Percentiles rank a stretch among this genome's conserved stretches.
Evolutionary conservation across 2,113 vertebrate genomes (phyloP).

Genomic region (Rhea pennata): DNA sequence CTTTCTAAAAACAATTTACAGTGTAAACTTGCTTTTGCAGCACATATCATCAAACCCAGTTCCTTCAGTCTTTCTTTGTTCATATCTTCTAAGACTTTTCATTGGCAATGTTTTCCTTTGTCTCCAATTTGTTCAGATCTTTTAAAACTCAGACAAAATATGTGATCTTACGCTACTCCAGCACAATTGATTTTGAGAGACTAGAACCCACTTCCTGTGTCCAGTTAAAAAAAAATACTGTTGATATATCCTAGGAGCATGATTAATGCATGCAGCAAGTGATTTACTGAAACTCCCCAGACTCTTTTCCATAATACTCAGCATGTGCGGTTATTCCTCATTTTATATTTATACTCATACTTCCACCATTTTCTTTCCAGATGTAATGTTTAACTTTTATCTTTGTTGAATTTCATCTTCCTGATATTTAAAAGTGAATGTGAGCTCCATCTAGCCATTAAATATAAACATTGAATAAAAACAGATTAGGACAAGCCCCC

Average conservation of each 20-base stretch:
- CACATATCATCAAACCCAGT: not conserved
- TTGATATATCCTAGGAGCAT: not conserved
- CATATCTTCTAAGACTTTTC: not conserved
- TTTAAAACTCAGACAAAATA: not conserved
- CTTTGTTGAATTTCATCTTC: not conserved
- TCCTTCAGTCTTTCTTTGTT: not conserved
- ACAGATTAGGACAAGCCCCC: not conserved
- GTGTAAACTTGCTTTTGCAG: not conserved
- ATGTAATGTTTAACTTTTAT: not conserved
- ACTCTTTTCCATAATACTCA: not conserved
- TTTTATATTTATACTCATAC: not conserved
- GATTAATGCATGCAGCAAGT: not conserved
- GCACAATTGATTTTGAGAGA: not conserved
- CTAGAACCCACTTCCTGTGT: not conserved
- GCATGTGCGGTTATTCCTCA: not conserved
- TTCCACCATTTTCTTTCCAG: slow-evolving; percentile 3
- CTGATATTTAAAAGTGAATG: slow-evolving; percentile 14
- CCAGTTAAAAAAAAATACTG: not conserved
- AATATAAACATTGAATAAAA: slow-evolving; percentile 3
- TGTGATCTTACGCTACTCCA: not conserved
- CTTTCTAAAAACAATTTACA: not conserved
- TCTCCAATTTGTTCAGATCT: not conserved
- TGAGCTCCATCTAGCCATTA: not conserved
- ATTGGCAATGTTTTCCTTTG: not conserved
- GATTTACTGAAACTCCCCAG: not conserved